A percentile compares a stretch with the other conserved stretches of the same genome.
Conservation (phyloP, 2,113 vertebrate species). For the Syrmaticus mikado region DNA sequence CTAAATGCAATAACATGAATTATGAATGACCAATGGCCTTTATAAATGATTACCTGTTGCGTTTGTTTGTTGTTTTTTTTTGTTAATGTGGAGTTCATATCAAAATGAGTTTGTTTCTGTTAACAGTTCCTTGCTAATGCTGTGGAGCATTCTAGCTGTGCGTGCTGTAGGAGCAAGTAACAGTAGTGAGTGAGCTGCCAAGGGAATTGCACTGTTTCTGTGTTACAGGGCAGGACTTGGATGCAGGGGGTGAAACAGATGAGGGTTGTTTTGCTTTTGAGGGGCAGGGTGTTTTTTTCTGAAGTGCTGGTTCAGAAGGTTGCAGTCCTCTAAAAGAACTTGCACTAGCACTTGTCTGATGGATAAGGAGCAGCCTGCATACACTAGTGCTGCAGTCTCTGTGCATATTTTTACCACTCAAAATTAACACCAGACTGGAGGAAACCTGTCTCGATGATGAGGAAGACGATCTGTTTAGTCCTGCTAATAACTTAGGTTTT, state of each 20-base stretch:
- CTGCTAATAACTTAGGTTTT: background rate
- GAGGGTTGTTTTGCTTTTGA: background rate
- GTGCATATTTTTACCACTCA: rapidly evolving
- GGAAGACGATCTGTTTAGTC: background rate
- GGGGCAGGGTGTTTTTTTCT: background rate
- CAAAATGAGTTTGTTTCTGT: background rate
- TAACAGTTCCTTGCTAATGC: background rate
- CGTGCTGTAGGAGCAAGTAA: background rate
- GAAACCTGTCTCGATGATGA: background rate
- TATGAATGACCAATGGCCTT: background rate
- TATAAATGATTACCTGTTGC: background rate
- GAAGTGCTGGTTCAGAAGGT: background rate
- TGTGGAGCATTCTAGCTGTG: background rate
- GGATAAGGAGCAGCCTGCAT: rapidly evolving
- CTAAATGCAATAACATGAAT: background rate
- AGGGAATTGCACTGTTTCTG: background rate
- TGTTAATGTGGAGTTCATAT: background rate
- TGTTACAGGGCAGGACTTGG: background rate
- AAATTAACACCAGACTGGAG: background rate
- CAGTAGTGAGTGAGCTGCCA: background rate
- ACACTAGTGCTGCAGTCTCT: background rate
- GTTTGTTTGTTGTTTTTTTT: background rate
- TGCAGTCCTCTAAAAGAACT: background rate
- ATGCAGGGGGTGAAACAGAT: background rate
- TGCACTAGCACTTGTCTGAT: background rate